Evolutionary conservation across 2,797 vertebrate genomes (phyloP).

Genomic region (Oryzias dopingdopingensis): DNA sequence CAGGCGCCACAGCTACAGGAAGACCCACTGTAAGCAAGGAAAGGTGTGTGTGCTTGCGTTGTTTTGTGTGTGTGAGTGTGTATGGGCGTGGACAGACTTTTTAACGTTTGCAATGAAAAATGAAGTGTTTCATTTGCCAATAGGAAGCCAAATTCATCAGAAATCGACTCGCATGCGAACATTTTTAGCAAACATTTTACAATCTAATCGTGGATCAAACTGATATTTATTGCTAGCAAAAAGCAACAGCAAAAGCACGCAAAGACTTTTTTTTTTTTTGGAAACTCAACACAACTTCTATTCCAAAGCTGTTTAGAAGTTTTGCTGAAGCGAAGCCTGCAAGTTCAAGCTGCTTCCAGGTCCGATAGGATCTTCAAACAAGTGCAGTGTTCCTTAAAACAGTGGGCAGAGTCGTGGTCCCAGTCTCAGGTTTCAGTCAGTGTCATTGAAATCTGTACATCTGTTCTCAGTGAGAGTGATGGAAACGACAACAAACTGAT

Average conservation of each 20-base stretch:
- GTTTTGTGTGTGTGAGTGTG: conserved; percentile 21
- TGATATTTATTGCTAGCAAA: too few species aligned
- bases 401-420: not conserved
- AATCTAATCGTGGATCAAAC: too few species aligned
- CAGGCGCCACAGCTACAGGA: conserved; percentile 73
- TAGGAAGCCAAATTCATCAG: not conserved
- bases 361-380: conserved; percentile 11
- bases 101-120: conserved; percentile 16
- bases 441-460: conserved; percentile 31
- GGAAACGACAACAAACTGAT: conserved; percentile 11
- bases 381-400: not conserved
- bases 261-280: too few species aligned
- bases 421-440: conserved; percentile 11
- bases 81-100: conserved; percentile 23
- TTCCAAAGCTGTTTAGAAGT: not conserved
- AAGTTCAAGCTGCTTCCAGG: not conserved
- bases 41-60: conserved; percentile 56
- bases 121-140: conserved; percentile 6
- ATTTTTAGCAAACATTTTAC: too few species aligned
- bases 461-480: conserved; percentile 9
- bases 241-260: too few species aligned
- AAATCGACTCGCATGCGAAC: not conserved
- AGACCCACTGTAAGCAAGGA: conserved; percentile 73
- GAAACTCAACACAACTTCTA: too few species aligned
- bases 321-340: not conserved